Evolutionary conservation across 2,797 vertebrate genomes (phyloP), one percentile per base, ranked within the genome.

Genomic region (Pteronotus mesoamericanus): DNA sequence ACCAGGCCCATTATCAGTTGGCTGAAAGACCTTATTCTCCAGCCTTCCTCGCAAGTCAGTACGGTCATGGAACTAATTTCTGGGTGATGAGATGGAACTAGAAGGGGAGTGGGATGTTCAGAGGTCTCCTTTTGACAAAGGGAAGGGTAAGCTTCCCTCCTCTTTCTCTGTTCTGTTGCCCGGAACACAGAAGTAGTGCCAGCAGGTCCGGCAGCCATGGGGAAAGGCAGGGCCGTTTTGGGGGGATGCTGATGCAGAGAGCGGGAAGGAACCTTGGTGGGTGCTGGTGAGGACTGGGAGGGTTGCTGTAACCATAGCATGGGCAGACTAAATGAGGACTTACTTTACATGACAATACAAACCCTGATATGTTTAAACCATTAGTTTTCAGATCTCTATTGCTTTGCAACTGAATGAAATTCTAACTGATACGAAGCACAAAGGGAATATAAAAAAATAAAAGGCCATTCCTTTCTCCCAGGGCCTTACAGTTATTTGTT

Each of bases 101-200:
- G 59, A 53, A 87, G 24, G 66, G 21, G 37, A 66, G 2, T 64
- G 24, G 37, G 29, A 74, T 59, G 91, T 75, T 44, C 26, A 85
- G 53, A 90, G 24, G 15, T 48, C 42, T 88, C 22, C 24, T 68
- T 55, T 74, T 85, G 75, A 15, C 42, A 88, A 84, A 34, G 42
- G 64, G 18, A 84, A 74, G 6, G 5, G 12, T 14, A 11, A 11
- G 4, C 19, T 55, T 85, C 34, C 42, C 48, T 92, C 26, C 12
- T 3, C 46, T 71, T 88, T 71, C 85, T 94, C 51, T 85, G 8
- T 74, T 85, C 69, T 92, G 71, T n/a, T 51, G 21, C 57, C 64
- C 39, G 16, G 75, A 57, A 57, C 19, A 6, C 12, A 32, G 82
- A 44, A 39, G 48, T 48, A 55, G 92, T 11, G 18, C 4, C 8